Evolutionary conservation across 2,113 vertebrate species (phyloP).

Genomic region (Genyomyrus donnyi): DNA sequence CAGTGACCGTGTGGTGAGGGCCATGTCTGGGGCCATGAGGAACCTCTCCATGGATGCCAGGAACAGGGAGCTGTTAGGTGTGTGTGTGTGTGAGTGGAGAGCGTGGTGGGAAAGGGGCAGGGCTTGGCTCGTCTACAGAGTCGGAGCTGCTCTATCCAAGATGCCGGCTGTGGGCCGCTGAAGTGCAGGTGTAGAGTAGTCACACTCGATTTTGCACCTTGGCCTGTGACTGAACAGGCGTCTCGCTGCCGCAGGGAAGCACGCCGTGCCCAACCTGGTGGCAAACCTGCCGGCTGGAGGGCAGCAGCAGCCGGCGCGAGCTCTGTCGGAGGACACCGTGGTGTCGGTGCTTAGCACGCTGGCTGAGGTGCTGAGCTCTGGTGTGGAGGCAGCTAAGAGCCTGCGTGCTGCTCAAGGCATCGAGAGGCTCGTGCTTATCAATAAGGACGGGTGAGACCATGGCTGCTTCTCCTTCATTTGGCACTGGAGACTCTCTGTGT

Average conservation of each 20-base stretch:
- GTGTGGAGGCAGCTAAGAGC: slow-evolving; percentile 81
- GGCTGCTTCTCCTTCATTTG: neutral
- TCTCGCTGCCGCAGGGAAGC: slow-evolving; percentile 62
- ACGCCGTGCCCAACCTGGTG: slow-evolving; percentile 80
- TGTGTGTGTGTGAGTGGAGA: neutral
- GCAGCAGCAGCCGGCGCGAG: slow-evolving; percentile 72
- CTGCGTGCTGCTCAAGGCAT: slow-evolving; percentile 83
- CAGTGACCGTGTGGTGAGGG: slow-evolving; percentile 84
- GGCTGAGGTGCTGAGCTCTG: slow-evolving; percentile 81
- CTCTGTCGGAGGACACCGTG: slow-evolving; percentile 77
- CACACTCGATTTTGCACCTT: neutral
- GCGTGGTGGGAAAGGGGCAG: neutral
- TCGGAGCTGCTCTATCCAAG: neutral
- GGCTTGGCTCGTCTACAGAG: neutral
- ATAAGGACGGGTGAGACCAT: slow-evolving; percentile 75
- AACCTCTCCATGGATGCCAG: slow-evolving; percentile 85
- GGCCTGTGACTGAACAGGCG: neutral
- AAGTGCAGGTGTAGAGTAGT: neutral
- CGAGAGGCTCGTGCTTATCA: slow-evolving; percentile 86
- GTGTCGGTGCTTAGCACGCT: slow-evolving; percentile 85
- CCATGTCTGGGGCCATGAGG: slow-evolving; percentile 84
- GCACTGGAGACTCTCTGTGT: neutral
- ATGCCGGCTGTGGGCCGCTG: neutral
- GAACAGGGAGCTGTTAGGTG: slow-evolving; percentile 86
- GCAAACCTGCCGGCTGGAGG: slow-evolving; percentile 78